Evolutionary conservation across 2,888 invertebrate species (phyloP).

Genomic region (Polylopha cassiicola): DNA sequence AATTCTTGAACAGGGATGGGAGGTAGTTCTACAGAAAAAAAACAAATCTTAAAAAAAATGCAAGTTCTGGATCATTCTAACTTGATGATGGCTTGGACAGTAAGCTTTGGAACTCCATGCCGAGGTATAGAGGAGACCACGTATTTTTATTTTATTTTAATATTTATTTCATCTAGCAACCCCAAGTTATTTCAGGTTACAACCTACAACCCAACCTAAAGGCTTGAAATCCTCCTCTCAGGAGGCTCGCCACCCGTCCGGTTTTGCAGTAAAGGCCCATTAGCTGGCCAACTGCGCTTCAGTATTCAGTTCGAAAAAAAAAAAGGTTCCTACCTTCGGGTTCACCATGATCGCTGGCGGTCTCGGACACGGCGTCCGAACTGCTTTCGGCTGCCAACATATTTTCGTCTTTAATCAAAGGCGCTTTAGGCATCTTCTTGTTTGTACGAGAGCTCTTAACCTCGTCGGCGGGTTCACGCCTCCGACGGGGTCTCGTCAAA

Average conservation of each 20-base stretch:
- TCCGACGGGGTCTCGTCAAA: conserved; percentile 46
- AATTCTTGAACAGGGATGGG: conserved; percentile 41
- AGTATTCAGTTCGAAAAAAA: too few relatives aligned
- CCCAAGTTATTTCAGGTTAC: too few relatives aligned
- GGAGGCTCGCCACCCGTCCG: too few relatives aligned
- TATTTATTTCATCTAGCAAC: too few relatives aligned
- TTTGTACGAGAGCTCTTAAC: conserved; percentile 28
- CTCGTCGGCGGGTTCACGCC: conserved; percentile 36
- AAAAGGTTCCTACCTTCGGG: conserved; percentile 29
- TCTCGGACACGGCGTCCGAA: conserved; percentile 48
- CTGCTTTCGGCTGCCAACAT: conserved; percentile 53
- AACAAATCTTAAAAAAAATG: conserved; percentile 2
- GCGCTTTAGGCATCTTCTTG: conserved; percentile 37
- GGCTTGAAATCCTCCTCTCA: too few relatives aligned
- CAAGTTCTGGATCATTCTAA: conserved; percentile 7
- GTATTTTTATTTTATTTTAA: too few relatives aligned
- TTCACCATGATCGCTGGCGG: conserved; percentile 42
- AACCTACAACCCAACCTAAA: too few relatives aligned
- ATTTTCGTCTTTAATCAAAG: conserved; percentile 44
- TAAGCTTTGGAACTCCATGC: too few relatives aligned
- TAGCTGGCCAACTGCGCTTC: too few relatives aligned
- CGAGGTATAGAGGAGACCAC: too few relatives aligned
- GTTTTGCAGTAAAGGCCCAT: too few relatives aligned
- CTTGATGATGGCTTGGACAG: too few relatives aligned
- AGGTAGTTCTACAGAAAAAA: conserved; percentile 45